These are phyloP conservation scores for Acanthaster planci DNA, from an alignment of 35 echinoderm and acorn worm genomes.

Conservation along the genomic window DNA sequence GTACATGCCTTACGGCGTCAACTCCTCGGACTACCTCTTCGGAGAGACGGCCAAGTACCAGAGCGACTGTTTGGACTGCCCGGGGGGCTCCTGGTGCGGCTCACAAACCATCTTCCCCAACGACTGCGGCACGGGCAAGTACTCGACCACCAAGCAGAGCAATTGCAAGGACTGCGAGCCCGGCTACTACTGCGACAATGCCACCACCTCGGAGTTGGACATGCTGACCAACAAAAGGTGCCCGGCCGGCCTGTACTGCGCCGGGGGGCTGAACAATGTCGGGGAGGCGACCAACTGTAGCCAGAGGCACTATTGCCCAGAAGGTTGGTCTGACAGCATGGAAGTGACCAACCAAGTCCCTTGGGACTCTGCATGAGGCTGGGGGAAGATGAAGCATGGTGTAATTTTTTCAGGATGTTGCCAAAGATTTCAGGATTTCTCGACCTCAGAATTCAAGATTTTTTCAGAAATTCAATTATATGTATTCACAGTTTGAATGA, in stretches of 20 bases:
- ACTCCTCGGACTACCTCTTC: slow-evolving; percentile 47
- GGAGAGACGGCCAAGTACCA: slow-evolving; percentile 76
- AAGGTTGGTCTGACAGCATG: slow-evolving; percentile 79
- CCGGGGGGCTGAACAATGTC: slow-evolving; percentile 49
- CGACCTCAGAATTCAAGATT: too few relatives aligned
- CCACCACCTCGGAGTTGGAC: slow-evolving; percentile 69
- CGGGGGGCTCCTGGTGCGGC: slow-evolving; percentile 73
- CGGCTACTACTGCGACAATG: slow-evolving; percentile 92
- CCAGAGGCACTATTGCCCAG: slow-evolving; percentile 76
- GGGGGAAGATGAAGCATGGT: too few relatives aligned
- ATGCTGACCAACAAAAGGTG: slow-evolving; percentile 91
- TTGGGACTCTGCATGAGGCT: too few relatives aligned
- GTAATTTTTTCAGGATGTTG: too few relatives aligned
- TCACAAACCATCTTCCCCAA: slow-evolving; percentile 50
- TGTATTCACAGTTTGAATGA: too few relatives aligned
- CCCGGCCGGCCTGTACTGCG: slow-evolving; percentile 86
- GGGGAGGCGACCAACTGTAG: slow-evolving; percentile 80
- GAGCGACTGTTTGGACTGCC: slow-evolving; percentile 74
- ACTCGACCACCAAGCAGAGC: slow-evolving; percentile 76
- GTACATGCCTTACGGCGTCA: slow-evolving; percentile 93
- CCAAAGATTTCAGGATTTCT: too few relatives aligned
- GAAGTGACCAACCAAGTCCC: too few relatives aligned
- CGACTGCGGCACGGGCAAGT: slow-evolving; percentile 67
- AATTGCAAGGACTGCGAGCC: slow-evolving; percentile 66
- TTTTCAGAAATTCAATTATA: too few relatives aligned